phyloP scores from a whole-genome alignment of 64 coral and sea anemone species.

The Exaiptasia diaphana region DNA sequence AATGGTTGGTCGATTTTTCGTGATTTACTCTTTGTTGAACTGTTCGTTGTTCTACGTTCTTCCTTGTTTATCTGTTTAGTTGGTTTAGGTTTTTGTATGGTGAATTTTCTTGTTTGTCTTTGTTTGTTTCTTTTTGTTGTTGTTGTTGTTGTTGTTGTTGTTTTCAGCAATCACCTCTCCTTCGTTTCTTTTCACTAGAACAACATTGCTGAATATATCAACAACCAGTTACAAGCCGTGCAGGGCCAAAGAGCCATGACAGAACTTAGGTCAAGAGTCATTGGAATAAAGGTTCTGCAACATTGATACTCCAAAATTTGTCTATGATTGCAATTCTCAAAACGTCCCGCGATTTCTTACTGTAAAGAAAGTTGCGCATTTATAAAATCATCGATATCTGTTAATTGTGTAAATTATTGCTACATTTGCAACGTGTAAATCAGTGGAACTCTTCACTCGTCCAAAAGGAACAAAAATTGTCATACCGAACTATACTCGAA shows the following conservation, averaged over 20 bases:
- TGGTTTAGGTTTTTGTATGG: too few relatives aligned
- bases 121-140: too few relatives aligned
- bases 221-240: constrained; percentile 77
- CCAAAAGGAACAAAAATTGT: too few relatives aligned
- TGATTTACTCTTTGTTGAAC: background rate
- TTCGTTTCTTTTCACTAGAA: constrained; percentile 35
- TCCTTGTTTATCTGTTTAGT: background rate
- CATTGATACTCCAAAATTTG: background rate
- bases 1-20: constrained; percentile 55
- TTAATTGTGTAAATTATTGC: too few relatives aligned
- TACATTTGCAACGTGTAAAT: too few relatives aligned
- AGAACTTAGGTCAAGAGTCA: constrained; percentile 66
- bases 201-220: constrained; percentile 75
- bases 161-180: too few relatives aligned
- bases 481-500: too few relatives aligned
- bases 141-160: too few relatives aligned
- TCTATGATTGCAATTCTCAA: background rate
- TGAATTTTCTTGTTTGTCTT: too few relatives aligned
- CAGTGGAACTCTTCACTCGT: too few relatives aligned
- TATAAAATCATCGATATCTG: background rate
- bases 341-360: background rate
- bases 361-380: background rate
- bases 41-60: background rate
- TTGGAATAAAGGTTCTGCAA: constrained; percentile 77
- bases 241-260: constrained; percentile 85